phyloP scores from a whole-genome alignment of 2,888 invertebrate species.

The Globia sparganii region DNA sequence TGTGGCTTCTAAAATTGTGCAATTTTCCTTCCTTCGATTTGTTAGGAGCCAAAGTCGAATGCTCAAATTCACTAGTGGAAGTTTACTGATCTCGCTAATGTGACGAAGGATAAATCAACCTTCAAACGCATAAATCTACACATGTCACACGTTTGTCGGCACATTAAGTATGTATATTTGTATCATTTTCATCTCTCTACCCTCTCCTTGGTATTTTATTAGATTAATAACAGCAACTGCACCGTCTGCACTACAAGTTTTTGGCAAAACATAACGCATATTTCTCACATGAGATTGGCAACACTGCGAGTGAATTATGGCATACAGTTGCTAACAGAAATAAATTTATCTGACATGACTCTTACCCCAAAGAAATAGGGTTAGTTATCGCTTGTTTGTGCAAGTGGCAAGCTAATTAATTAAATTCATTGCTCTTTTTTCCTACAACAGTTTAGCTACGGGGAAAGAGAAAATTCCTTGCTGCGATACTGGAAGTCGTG shows the following conservation, averaged over 20 bases:
- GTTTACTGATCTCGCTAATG: background rate
- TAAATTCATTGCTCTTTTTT: slow-evolving; percentile 82
- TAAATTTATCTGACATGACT: slow-evolving; percentile 5
- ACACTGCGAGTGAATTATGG: slow-evolving; percentile 47
- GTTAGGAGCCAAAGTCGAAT: background rate
- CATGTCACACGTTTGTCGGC: slow-evolving; percentile 20
- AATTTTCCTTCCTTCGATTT: background rate
- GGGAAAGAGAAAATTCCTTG: slow-evolving; percentile 80
- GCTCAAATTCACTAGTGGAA: background rate
- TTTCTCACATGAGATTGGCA: slow-evolving; percentile 61
- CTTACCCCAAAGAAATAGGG: slow-evolving; percentile 16
- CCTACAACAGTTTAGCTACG: slow-evolving; percentile 72
- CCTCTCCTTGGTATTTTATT: slow-evolving; percentile 47
- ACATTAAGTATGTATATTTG: background rate
- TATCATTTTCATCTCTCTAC: slow-evolving; percentile 4
- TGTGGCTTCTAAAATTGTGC: background rate
- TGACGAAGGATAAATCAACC: slow-evolving; percentile 16
- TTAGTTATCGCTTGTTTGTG: slow-evolving; percentile 19
- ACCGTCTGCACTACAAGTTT: slow-evolving; percentile 44
- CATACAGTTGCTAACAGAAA: slow-evolving; percentile 34
- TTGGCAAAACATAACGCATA: slow-evolving; percentile 58
- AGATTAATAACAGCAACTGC: slow-evolving; percentile 50
- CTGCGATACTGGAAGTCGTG: slow-evolving; percentile 49
- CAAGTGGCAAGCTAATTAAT: slow-evolving; percentile 80
- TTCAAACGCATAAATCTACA: slow-evolving; percentile 32